A percentile compares a stretch with the other conserved stretches of the same genome.
Evolutionary conservation across 2,113 vertebrate species (phyloP).

Genomic region (Plotosus lineatus): DNA sequence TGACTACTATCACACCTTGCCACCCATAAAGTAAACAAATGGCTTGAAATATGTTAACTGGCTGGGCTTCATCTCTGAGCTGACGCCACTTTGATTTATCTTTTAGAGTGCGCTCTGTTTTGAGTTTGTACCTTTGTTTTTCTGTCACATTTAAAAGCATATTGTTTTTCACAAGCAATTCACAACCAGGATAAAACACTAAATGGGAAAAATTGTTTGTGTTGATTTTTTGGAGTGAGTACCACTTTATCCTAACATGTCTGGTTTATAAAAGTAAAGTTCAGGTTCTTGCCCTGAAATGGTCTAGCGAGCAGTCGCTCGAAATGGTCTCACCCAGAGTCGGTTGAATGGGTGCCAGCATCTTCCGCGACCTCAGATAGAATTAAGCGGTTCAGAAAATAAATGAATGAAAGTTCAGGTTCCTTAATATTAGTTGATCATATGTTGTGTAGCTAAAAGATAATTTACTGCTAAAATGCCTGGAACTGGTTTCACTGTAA

Average conservation of each 20-base stretch:
- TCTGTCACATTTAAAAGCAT: not conserved
- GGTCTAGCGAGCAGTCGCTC: too few species aligned
- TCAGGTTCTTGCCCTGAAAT: too few species aligned
- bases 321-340: too few species aligned
- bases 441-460: not conserved
- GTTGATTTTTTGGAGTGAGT: not conserved
- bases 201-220: not conserved
- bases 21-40: not conserved
- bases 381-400: too few species aligned
- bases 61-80: too few species aligned
- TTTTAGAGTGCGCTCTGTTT: too few species aligned
- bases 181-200: not conserved
- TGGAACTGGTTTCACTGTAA: slow-evolving; percentile 18
- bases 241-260: slow-evolving; percentile 8
- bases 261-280: not conserved
- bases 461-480: not conserved
- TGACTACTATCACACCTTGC: too few species aligned
- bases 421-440: not conserved
- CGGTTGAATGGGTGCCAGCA: too few species aligned
- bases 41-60: not conserved
- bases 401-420: too few species aligned
- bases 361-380: too few species aligned
- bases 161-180: not conserved
- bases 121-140: too few species aligned
- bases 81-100: too few species aligned